Evolutionary conservation across 1,140 invertebrate genomes (phyloP).

Genomic region (Bradynema listronoti): DNA sequence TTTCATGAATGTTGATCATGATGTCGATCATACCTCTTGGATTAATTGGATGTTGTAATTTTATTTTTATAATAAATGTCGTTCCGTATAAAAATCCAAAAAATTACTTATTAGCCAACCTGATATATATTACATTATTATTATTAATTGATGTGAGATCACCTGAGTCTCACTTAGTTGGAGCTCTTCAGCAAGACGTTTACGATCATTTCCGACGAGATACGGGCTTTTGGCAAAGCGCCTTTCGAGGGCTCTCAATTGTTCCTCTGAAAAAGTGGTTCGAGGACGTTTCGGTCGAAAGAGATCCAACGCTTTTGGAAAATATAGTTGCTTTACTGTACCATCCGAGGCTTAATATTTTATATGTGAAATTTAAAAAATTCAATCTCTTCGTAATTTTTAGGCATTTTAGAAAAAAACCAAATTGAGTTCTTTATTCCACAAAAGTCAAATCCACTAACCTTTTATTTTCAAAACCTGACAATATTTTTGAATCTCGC

Average conservation of each 20-base stretch:
- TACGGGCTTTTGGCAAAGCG: conserved; percentile 62
- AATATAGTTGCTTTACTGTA: conserved; percentile 60
- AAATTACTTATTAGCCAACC: conserved; percentile 9
- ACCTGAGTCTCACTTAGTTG: conserved; percentile 63
- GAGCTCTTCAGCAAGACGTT: conserved; percentile 59
- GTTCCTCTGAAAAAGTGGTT: conserved; percentile 62
- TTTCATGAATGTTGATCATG: too few relatives aligned
- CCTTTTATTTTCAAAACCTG: too few relatives aligned
- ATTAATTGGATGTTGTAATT: background rate
- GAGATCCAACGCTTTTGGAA: conserved; percentile 62
- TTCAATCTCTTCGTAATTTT: too few relatives aligned
- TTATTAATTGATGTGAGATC: conserved; percentile 12
- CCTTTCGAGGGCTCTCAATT: conserved; percentile 60
- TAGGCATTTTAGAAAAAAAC: too few relatives aligned
- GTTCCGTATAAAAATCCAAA: conserved; percentile 6
- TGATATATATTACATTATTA: background rate
- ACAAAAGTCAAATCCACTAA: too few relatives aligned
- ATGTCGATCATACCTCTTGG: too few relatives aligned
- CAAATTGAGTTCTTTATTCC: too few relatives aligned
- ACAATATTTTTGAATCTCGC: too few relatives aligned
- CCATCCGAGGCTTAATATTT: conserved; percentile 61
- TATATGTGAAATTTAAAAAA: too few relatives aligned
- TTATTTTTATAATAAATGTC: conserved; percentile 2
- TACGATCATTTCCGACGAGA: conserved; percentile 62
- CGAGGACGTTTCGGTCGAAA: conserved; percentile 62